Evolutionary conservation across 2,888 invertebrate species (phyloP).

Genomic region (Sepiola atlantica): DNA sequence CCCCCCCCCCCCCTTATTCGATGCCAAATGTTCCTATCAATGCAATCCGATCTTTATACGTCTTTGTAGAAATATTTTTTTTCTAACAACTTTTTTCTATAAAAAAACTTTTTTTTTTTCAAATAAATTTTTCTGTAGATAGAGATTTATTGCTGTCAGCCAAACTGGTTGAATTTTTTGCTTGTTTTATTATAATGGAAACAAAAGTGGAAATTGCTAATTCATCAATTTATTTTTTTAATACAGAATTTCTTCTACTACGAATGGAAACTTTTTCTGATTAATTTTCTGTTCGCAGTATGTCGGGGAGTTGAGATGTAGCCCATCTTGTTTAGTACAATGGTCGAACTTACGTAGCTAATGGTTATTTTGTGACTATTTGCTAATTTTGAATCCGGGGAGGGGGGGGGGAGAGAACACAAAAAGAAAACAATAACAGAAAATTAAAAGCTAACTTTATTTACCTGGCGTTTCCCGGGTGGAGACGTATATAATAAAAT

Average conservation of each 20-base stretch:
- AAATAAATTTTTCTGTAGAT: not conserved
- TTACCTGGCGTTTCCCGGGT: too few relatives aligned
- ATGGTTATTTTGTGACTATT: not conserved
- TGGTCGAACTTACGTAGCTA: not conserved
- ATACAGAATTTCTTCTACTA: not conserved
- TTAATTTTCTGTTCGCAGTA: not conserved
- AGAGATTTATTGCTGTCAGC: not conserved
- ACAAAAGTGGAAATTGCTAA: not conserved
- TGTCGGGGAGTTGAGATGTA: not conserved
- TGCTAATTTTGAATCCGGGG: not conserved
- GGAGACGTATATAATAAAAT: too few relatives aligned
- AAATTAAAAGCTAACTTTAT: not conserved
- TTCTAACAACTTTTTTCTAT: not conserved
- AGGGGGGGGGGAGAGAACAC: not conserved
- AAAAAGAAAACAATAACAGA: not conserved
- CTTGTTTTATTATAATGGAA: not conserved
- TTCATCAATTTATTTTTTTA: not conserved
- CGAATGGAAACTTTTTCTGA: not conserved
- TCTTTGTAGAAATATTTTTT: not conserved
- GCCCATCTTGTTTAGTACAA: not conserved
- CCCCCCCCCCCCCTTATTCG: not conserved
- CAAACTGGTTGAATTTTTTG: not conserved
- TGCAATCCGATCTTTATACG: not conserved
- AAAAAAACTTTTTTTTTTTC: not conserved
- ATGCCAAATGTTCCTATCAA: not conserved